Percentiles rank a stretch among this genome's conserved stretches.
These are phyloP conservation scores for Calyptommatus sinebrachiatus DNA, from an alignment of 2,113 vertebrate species.

Conservation along the genomic window DNA sequence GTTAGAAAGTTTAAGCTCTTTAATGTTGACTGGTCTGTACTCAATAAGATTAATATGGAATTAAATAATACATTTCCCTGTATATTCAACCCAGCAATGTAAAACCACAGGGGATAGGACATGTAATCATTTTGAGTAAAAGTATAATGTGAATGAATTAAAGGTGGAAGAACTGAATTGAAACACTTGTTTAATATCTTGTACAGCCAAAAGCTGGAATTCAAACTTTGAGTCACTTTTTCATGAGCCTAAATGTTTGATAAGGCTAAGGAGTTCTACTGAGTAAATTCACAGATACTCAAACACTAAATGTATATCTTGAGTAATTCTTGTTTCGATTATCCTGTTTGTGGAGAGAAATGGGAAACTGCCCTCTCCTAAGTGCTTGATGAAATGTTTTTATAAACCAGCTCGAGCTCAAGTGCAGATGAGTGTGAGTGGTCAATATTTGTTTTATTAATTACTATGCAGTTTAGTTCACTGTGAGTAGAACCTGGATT, in stretches of 20 bases:
- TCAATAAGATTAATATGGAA: not conserved
- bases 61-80: not conserved
- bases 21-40: not conserved
- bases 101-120: not conserved
- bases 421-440: conserved; percentile 19
- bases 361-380: conserved; percentile 36
- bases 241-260: not conserved
- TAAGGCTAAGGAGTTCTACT: not conserved
- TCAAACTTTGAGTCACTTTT: not conserved
- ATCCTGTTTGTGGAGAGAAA: conserved; percentile 15
- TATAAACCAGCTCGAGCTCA: conserved; percentile 55
- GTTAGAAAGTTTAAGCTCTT: not conserved
- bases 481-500: conserved; percentile 73
- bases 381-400: conserved; percentile 60
- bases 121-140: not conserved
- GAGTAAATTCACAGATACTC: not conserved
- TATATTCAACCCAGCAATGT: not conserved
- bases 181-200: not conserved
- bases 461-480: conserved; percentile 78
- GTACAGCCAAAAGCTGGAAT: not conserved
- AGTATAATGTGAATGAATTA: not conserved
- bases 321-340: not conserved
- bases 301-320: not conserved
- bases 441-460: conserved; percentile 72
- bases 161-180: not conserved